A percentile compares a stretch with the other conserved stretches of the same genome.
These are phyloP conservation scores for Parazoanthus atlanticus DNA, from an alignment of 92 coral and sea anemone species.

Conservation along the genomic window DNA sequence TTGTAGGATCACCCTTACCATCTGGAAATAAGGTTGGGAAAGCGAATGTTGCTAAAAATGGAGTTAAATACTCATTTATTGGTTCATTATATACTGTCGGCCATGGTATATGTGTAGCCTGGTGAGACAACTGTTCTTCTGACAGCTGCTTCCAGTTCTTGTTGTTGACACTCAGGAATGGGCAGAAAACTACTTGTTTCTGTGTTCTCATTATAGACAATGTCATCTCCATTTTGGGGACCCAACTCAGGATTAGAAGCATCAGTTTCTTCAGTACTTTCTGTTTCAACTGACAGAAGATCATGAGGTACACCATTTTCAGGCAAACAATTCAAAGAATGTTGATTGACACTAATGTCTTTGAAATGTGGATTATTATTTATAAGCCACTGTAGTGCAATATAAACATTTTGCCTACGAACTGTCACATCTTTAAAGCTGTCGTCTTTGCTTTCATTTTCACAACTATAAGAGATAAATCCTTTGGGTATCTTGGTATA, in stretches of 20 bases:
- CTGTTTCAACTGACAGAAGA: conserved; percentile 22
- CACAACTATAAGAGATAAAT: conserved; percentile 46
- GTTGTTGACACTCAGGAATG: neutral
- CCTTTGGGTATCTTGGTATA: conserved; percentile 7
- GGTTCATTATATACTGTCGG: neutral
- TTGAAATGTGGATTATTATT: conserved; percentile 38
- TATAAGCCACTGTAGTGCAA: conserved; percentile 13
- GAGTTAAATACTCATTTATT: conserved; percentile 38
- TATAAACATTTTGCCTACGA: conserved; percentile 27
- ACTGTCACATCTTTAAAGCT: conserved; percentile 61
- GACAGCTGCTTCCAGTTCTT: neutral
- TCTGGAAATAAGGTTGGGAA: conserved; percentile 18
- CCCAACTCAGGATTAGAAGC: neutral
- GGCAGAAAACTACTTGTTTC: neutral
- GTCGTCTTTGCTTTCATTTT: conserved; percentile 41
- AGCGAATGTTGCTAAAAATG: conserved; percentile 33
- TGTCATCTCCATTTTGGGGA: neutral
- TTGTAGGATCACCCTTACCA: too few species aligned
- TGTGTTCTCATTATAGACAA: neutral
- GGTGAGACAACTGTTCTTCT: too few species aligned
- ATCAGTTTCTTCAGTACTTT: neutral
- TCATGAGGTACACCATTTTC: conserved; percentile 32
- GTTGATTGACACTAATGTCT: conserved; percentile 32
- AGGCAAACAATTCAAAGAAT: conserved; percentile 31
- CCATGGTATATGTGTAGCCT: too few species aligned